Conservation (phyloP, 2,797 vertebrate species). For the Tenualosa ilisha region DNA sequence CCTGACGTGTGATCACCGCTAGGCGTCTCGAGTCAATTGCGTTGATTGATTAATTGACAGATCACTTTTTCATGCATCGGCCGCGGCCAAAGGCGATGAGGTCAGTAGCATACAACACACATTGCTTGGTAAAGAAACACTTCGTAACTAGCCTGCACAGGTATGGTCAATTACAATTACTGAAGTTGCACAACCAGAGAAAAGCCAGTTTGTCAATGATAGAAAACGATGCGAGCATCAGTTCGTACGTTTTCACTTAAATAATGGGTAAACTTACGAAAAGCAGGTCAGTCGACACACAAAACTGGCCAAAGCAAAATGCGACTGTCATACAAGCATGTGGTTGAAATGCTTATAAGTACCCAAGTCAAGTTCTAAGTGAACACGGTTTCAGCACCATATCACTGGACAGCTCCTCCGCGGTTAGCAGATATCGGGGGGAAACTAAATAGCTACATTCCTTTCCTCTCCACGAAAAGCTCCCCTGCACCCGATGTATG, state of each 20-base stretch:
- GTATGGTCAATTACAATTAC: not conserved
- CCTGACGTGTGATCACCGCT: conserved; percentile 51
- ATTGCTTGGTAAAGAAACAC: not conserved
- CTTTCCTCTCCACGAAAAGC: not conserved
- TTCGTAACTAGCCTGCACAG: not conserved
- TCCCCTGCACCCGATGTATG: not conserved
- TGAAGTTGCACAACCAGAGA: not conserved
- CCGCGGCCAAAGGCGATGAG: not conserved
- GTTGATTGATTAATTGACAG: conserved; percentile 59
- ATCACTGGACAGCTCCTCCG: not conserved
- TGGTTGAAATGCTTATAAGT: not conserved
- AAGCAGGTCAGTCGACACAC: not conserved
- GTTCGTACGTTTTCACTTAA: not conserved
- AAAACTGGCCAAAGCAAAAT: not conserved
- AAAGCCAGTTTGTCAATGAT: not conserved
- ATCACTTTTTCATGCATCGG: conserved; percentile 40
- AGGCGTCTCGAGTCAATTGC: conserved; percentile 47
- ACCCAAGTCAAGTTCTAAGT: not conserved
- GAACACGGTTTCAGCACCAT: not conserved
- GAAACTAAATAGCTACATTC: not conserved
- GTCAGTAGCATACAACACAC: not conserved
- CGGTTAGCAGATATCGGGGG: not conserved
- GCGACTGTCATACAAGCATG: not conserved
- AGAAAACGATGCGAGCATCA: not conserved
- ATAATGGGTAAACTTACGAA: not conserved